Conservation (phyloP, 2,113 vertebrate species). For the Machaerirhynchus nigripectus region DNA sequence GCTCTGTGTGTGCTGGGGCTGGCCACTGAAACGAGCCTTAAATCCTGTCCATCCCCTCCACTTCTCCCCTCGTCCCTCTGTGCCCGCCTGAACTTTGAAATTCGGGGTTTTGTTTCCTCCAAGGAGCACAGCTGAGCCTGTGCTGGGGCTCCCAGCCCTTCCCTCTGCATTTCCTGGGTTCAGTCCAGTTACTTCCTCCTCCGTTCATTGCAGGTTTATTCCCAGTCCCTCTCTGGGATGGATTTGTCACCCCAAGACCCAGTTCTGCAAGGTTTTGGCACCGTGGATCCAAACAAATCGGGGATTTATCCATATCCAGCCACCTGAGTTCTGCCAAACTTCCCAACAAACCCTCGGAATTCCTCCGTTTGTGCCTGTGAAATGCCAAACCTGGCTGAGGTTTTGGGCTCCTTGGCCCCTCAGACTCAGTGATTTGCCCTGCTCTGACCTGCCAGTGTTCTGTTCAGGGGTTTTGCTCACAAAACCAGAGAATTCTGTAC, state of each 20-base stretch:
- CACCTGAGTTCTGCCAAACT: background rate
- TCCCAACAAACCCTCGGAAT: background rate
- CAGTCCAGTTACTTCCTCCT: background rate
- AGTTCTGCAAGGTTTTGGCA: background rate
- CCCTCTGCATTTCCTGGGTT: background rate
- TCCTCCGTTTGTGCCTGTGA: background rate
- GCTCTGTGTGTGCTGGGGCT: background rate
- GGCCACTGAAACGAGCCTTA: background rate
- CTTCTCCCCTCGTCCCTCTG: background rate
- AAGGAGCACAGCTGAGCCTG: background rate
- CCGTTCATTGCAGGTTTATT: background rate
- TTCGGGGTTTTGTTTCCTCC: background rate
- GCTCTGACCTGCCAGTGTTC: background rate
- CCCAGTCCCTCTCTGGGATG: background rate
- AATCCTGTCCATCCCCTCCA: background rate
- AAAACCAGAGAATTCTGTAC: fast-evolving
- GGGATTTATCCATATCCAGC: background rate
- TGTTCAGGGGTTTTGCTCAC: background rate
- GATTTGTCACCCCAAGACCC: background rate
- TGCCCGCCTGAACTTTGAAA: fast-evolving
- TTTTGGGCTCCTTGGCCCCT: background rate
- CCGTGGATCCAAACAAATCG: background rate
- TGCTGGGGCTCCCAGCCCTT: background rate
- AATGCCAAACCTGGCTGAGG: background rate
- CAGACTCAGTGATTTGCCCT: background rate